Evolutionary conservation across 2,113 vertebrate species (phyloP).

Genomic region (Plotosus lineatus): DNA sequence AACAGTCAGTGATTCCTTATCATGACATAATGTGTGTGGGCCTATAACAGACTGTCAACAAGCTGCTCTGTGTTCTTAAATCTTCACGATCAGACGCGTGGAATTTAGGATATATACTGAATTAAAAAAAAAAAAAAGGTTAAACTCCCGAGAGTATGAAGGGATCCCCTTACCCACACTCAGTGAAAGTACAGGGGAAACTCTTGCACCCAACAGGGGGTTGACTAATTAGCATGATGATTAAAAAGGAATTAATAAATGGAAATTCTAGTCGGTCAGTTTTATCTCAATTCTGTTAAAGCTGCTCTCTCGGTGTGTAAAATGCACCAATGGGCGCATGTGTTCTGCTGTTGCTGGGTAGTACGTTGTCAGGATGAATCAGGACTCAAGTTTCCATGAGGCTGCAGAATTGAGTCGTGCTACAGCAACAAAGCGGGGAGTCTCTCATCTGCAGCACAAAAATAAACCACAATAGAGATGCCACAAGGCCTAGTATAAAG

Average conservation of each 20-base stretch:
- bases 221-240: neutral
- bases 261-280: neutral
- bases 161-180: neutral
- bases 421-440: slow-evolving; percentile 1
- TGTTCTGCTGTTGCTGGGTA: slow-evolving; percentile 32
- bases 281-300: neutral
- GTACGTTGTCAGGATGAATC: slow-evolving; percentile 24
- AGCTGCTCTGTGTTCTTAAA: neutral
- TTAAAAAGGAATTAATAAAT: slow-evolving; percentile 12
- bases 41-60: neutral
- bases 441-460: slow-evolving; percentile 16
- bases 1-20: slow-evolving; percentile 5
- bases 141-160: neutral
- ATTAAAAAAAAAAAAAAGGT: neutral
- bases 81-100: neutral
- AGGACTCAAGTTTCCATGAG: slow-evolving; percentile 25
- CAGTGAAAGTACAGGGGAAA: neutral
- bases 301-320: slow-evolving; percentile 2
- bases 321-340: slow-evolving; percentile 28
- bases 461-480: slow-evolving; percentile 3
- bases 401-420: slow-evolving; percentile 22
- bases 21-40: slow-evolving; percentile 10
- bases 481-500: neutral
- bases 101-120: neutral
- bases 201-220: neutral